Evolutionary conservation across 2,113 vertebrate species (phyloP).

Genomic region (Synchiropus splendidus): DNA sequence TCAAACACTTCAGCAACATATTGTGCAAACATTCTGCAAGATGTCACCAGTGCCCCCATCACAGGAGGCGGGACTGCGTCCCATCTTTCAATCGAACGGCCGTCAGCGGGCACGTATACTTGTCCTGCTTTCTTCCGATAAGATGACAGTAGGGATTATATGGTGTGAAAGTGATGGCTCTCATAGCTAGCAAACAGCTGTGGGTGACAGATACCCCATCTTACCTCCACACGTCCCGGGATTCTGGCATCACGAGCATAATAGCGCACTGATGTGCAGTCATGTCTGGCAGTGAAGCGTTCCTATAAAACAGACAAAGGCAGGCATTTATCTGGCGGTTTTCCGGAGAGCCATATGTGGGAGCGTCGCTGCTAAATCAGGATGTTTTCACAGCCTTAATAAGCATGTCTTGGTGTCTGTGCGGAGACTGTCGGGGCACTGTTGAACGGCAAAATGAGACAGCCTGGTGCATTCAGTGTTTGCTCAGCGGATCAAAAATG

Average conservation of each 20-base stretch:
- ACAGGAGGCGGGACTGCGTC: slow-evolving; percentile 2
- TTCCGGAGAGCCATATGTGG: slow-evolving; percentile 15
- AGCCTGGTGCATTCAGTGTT: too few species aligned
- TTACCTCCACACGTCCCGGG: slow-evolving; percentile 1
- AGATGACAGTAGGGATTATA: slow-evolving; percentile 39
- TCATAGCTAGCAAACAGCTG: slow-evolving; percentile 23
- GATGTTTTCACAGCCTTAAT: slow-evolving; percentile 17
- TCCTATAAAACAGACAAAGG: slow-evolving; percentile 9
- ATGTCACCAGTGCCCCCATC: slow-evolving; percentile 8
- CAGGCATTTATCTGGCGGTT: slow-evolving; percentile 8
- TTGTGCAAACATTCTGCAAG: slow-evolving; percentile 23
- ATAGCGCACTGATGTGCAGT: slow-evolving; percentile 8
- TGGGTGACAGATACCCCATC: slow-evolving; percentile 21
- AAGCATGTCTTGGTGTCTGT: slow-evolving; percentile 11
- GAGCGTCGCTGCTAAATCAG: slow-evolving; percentile 21
- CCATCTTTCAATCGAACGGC: slow-evolving; percentile 31
- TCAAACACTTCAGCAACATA: too few species aligned
- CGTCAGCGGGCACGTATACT: slow-evolving; percentile 25
- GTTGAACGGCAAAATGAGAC: too few species aligned
- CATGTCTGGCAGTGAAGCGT: slow-evolving; percentile 5
- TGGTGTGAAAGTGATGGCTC: slow-evolving; percentile 33
- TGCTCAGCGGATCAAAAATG: too few species aligned
- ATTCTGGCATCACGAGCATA: slow-evolving; percentile 13
- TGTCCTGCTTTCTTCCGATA: slow-evolving; percentile 47
- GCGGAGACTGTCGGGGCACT: slow-evolving; percentile 7